Conservation (phyloP, 2,113 vertebrate genomes). For the Serinus canaria region DNA sequence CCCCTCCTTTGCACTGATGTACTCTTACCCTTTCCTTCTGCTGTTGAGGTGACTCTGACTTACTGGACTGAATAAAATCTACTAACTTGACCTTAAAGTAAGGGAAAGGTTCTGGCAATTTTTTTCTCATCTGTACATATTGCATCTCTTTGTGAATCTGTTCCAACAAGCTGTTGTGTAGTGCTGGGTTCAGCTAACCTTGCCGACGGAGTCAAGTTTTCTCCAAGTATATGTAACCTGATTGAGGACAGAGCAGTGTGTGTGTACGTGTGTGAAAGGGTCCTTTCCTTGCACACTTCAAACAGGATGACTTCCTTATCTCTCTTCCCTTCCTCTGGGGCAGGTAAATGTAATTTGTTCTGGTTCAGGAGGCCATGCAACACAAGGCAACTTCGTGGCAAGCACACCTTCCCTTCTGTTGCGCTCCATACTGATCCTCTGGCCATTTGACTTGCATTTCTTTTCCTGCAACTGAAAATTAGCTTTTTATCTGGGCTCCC, state of each 20-base stretch:
- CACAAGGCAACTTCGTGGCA: background rate
- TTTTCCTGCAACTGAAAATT: background rate
- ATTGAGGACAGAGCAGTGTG: background rate
- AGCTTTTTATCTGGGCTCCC: background rate
- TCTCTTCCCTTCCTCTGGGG: background rate
- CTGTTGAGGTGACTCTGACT: background rate
- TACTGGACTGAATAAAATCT: background rate
- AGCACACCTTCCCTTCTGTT: background rate
- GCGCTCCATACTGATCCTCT: background rate
- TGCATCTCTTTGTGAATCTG: background rate
- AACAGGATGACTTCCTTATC: background rate
- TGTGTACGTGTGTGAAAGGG: background rate
- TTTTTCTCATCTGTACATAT: background rate
- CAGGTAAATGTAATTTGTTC: background rate
- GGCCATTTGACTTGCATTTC: background rate
- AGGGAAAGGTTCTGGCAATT: background rate
- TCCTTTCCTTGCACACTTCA: background rate
- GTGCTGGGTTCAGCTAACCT: background rate
- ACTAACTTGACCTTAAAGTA: background rate
- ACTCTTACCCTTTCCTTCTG: background rate
- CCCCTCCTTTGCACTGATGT: background rate
- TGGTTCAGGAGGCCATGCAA: background rate
- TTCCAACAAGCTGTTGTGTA: background rate
- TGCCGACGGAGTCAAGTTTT: background rate
- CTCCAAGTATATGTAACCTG: background rate